Evolutionary conservation across 2,888 invertebrate species (phyloP).

Genomic region (Andrena chrysosceles): DNA sequence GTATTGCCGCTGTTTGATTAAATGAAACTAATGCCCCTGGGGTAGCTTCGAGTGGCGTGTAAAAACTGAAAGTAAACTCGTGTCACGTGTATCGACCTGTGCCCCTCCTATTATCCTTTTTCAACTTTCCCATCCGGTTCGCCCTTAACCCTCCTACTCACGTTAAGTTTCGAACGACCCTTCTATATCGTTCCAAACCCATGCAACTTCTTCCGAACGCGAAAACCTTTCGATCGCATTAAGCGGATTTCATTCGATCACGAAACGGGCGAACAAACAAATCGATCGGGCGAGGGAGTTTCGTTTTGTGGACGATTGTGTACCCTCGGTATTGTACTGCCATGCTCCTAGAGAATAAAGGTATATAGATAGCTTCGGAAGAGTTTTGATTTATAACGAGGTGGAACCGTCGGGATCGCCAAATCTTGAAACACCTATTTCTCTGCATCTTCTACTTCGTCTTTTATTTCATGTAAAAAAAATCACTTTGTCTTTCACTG

Average conservation of each 20-base stretch:
- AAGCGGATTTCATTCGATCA: conserved; percentile 72
- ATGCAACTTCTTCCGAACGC: conserved; percentile 31
- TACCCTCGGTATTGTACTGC: conserved; percentile 34
- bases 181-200: conserved; percentile 26
- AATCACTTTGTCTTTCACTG: too few relatives aligned
- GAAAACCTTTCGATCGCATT: conserved; percentile 61
- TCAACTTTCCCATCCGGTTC: conserved; percentile 45
- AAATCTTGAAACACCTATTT: neutral
- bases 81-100: conserved; percentile 68
- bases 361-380: conserved; percentile 51
- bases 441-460: neutral
- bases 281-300: conserved; percentile 46
- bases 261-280: conserved; percentile 68
- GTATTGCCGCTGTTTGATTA: conserved; percentile 71
- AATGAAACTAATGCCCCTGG: conserved; percentile 77
- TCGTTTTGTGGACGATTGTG: conserved; percentile 44
- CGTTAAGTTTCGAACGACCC: conserved; percentile 31
- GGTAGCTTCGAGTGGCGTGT: conserved; percentile 70
- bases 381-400: conserved; percentile 56
- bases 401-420: neutral
- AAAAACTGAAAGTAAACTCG: conserved; percentile 62
- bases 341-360: conserved; percentile 34
- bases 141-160: conserved; percentile 38
- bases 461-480: neutral
- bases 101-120: conserved; percentile 37